Base-by-base conservation (phyloP, 2,797 vertebrate genomes). In the Gymnopithys bicolor region DNA sequence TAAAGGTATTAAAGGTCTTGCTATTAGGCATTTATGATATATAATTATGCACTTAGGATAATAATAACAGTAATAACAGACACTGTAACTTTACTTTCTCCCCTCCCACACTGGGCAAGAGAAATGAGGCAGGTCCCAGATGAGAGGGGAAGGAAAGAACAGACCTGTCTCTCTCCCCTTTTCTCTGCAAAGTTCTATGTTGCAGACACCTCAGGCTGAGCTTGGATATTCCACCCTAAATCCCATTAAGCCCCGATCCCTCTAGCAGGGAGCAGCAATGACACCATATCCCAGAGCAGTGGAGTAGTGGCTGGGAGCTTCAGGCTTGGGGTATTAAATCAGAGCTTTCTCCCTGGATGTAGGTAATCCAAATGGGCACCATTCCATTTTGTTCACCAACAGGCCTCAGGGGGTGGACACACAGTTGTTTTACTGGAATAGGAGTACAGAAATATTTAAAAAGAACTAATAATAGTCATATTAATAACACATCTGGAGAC, bases 171-270 rank as follows among this genome's bases (percentile, higher is more conserved):
- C 70, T 68, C 58, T 93, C 43, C 22, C 41, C 35, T 28, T 73
- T 93, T 70, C 39, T 76, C 62, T 82, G 33, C 56, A 43, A 70
- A 94, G 70, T 87, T 51, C 89, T 84, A 30, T 83, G 64, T 78
- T 85, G 62, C 76, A 94, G 87, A 73, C 80, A 95, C 56, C 70
- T 94, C 77, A 24, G 63, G 43, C 93, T 94, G 94, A 90, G 89
- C 70, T 91, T 89, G 83, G 74, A 94, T 96, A 95, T 96, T 97
- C 95, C 60, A 48, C 59, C 70, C 49, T 84, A 94, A 97, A 95
- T 95, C 93, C 87, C 10, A 1, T 87, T 94, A 96, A 96, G 85
- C 83, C 62, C 35, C 58, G 82, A 92, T 95, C 76, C 67, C 49
- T 70, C 16, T 81, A 45, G 55, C 71, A 87, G 59, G 75, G 86